Base-by-base conservation (phyloP, 2,888 invertebrate species). In the Drosophila mimetica region DNA sequence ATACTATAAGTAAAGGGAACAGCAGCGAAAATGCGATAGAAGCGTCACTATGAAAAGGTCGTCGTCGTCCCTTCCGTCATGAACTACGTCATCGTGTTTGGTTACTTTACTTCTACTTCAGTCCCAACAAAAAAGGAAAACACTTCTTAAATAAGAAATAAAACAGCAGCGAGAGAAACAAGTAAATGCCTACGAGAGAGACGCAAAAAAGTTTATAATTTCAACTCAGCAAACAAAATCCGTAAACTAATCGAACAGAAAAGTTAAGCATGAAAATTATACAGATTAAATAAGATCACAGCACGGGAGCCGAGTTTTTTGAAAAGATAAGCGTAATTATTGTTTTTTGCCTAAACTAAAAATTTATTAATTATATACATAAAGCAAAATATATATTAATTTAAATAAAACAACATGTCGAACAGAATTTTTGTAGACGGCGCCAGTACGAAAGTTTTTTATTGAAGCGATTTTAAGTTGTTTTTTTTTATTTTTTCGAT, bases 21-120 rank as follows among this genome's bases (percentile, higher is more conserved):
- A 66, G 64, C 64, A 60, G 55, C 55, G 64, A 30, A 44, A 51
- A 51, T 58, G 41, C 48, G 65, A 69, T 57, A 59, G 60, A 67
- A 76, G 70, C 71, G 81, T 73, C 75, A 79, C 72, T 83, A 83
- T 32, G 47, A 52, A 79, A 25, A 69, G 73, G 65, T 79, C 69
- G 64, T 87, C 82, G 71, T 87, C 75, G 77, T 80, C 86, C 80
- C 88, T 80, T 84, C 85, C 78, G 75, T 80, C 79, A 86, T 86
- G 77, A 74, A 55, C 60, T 53, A 80, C 81, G 69, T 86, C 78
- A 86, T 78, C 87, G 87, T 61, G 79, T 86, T 78, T 80, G 60
- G 66, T 58, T 59, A 47, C 74, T 50, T 70, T 70, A 44, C 51
- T 48, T 60, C 51, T 32, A 60, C 59, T 50, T 63, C 63, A 70